Conservation (phyloP, 2,888 invertebrate species). For the Bembecia ichneumoniformis region DNA sequence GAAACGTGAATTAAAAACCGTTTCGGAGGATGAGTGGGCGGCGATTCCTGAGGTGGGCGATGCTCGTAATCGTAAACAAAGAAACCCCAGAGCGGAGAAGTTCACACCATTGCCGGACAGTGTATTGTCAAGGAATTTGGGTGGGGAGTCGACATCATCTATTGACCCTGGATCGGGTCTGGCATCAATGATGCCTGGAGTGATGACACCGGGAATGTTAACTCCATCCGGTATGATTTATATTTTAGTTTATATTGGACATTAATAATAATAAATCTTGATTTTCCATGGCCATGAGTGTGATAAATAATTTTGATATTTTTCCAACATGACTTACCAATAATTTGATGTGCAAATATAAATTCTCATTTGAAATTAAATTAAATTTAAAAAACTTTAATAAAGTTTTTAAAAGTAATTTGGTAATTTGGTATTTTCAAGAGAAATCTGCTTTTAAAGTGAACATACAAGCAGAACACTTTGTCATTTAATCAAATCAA, state of each 20-base stretch:
- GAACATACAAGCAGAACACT: too few species aligned
- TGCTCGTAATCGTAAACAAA: constrained; percentile 94
- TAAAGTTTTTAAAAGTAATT: too few species aligned
- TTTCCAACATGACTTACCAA: too few species aligned
- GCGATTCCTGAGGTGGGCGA: constrained; percentile 99
- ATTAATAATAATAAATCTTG: too few species aligned
- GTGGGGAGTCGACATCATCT: constrained; percentile 83
- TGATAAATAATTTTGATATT: too few species aligned
- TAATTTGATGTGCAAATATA: too few species aligned
- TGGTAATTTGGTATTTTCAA: too few species aligned
- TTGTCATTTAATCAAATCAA: too few species aligned
- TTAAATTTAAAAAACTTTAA: too few species aligned
- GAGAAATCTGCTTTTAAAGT: too few species aligned
- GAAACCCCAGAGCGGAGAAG: constrained; percentile 95
- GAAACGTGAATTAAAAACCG: constrained; percentile 86
- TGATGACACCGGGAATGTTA: constrained; percentile 88
- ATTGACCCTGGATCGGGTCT: constrained; percentile 90
- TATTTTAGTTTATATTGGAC: neutral
- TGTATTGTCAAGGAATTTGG: constrained; percentile 87
- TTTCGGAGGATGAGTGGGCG: constrained; percentile 96
- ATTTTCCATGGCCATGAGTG: too few species aligned
- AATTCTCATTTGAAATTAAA: too few species aligned
- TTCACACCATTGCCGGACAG: constrained; percentile 98
- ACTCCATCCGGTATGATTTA: constrained; percentile 79
- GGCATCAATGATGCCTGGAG: constrained; percentile 89